Conservation (phyloP, 1,140 invertebrate genomes). For the Zaprionus nigranus region DNA sequence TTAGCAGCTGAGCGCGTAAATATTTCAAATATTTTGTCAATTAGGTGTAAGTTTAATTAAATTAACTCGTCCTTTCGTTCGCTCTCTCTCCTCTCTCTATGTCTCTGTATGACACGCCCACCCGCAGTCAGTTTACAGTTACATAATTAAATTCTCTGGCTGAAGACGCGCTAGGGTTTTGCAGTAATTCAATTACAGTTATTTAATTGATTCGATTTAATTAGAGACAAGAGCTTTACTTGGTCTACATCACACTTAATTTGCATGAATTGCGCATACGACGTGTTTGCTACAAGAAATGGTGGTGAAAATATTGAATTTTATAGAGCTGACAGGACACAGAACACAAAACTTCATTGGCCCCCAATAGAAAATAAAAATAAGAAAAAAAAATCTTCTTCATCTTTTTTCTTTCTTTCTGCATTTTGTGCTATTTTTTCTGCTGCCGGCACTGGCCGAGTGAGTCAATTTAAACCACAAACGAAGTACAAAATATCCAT, state of each 20-base stretch:
- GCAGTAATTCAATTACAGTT: constrained; percentile 41
- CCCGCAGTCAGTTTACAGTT: constrained; percentile 14
- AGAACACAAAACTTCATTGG: constrained; percentile 17
- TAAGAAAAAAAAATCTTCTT: constrained; percentile 4
- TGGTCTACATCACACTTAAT: constrained; percentile 3
- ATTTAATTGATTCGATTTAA: constrained; percentile 47
- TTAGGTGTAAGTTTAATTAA: constrained; percentile 73
- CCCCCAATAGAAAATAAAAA: constrained; percentile 2
- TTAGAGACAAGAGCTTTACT: constrained; percentile 9
- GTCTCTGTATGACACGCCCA: constrained; percentile 1
- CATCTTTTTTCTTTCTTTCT: background rate
- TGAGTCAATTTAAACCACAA: constrained; percentile 80
- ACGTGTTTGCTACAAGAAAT: constrained; percentile 1
- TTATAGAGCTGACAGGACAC: constrained; percentile 12
- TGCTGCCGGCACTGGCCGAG: constrained; percentile 50
- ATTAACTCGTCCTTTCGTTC: constrained; percentile 46
- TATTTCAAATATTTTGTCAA: constrained; percentile 53
- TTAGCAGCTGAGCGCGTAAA: constrained; percentile 38
- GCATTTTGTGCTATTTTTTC: constrained; percentile 8
- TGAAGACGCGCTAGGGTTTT: constrained; percentile 8
- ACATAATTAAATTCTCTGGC: constrained; percentile 63
- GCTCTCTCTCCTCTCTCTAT: too few relatives aligned
- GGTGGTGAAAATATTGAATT: constrained; percentile 39
- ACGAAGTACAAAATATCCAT: constrained; percentile 83
- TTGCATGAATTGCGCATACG: constrained; percentile 27